These are phyloP conservation scores for Tor tambroides DNA, from an alignment of 2,113 vertebrate genomes.

Conservation along the genomic window DNA sequence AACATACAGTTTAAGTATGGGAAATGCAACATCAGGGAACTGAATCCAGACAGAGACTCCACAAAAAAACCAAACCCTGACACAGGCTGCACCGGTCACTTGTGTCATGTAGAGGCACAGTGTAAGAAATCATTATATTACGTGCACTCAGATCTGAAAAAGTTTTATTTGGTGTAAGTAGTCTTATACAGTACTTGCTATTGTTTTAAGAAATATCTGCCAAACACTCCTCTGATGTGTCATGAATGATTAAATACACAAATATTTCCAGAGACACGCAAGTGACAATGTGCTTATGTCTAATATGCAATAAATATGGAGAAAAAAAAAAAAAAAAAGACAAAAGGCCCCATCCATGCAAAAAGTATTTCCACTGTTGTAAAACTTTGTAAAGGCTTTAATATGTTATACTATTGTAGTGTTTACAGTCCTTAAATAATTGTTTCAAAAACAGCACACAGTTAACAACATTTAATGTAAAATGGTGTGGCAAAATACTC, in stretches of 20 bases:
- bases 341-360: neutral
- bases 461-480: neutral
- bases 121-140: neutral
- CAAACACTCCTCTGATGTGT: neutral
- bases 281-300: neutral
- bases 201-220: conserved; percentile 5
- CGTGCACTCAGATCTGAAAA: conserved; percentile 9
- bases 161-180: conserved; percentile 11
- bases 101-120: neutral
- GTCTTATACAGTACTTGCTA: conserved; percentile 31
- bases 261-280: neutral
- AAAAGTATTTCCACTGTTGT: neutral
- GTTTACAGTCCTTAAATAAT: conserved; percentile 30
- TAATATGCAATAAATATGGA: conserved; percentile 21
- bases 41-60: neutral
- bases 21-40: neutral
- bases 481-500: conserved; percentile 1
- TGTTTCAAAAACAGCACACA: neutral
- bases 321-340: neutral
- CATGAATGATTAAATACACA: conserved; percentile 2
- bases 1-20: neutral
- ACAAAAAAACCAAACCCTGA: neutral
- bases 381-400: conserved; percentile 7
- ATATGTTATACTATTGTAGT: conserved; percentile 10
- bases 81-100: neutral